Conservation (phyloP, 53 echinoderm and acorn worm species). For the Temnopleurus reevesii region DNA sequence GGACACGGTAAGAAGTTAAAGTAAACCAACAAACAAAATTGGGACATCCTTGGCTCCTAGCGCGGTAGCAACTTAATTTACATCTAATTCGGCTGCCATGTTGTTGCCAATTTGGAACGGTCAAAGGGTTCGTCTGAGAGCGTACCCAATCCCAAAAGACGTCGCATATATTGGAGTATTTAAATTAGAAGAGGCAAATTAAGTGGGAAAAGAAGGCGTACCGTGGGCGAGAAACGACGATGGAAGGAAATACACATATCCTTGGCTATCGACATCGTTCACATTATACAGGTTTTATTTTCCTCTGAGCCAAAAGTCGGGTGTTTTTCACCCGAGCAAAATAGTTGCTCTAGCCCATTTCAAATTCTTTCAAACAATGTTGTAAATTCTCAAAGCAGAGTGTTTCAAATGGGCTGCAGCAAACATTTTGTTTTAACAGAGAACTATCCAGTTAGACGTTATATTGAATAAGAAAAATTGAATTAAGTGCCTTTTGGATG, state of each 20-base stretch:
- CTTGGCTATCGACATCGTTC: slow-evolving; percentile 4
- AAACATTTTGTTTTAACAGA: no score
- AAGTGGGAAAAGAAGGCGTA: slow-evolving; percentile 39
- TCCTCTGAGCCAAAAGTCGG: neutral
- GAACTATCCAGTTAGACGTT: no score
- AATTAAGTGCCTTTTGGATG: no score
- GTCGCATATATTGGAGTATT: neutral
- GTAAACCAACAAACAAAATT: neutral
- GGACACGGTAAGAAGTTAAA: neutral
- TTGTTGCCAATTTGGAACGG: slow-evolving; percentile 28
- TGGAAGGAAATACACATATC: slow-evolving; percentile 18
- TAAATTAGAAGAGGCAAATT: slow-evolving; percentile 30
- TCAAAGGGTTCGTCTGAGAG: neutral
- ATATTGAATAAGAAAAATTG: no score
- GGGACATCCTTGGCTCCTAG: neutral
- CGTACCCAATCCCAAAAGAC: neutral
- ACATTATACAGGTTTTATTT: neutral
- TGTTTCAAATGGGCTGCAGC: no score
- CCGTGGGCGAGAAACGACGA: neutral
- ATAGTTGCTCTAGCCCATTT: no score
- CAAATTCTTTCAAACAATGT: no score
- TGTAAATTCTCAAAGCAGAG: no score
- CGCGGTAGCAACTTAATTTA: slow-evolving; percentile 30
- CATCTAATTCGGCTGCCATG: neutral
- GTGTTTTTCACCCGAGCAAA: no score